Conservation (phyloP, 1,140 invertebrate genomes). For the Lepidostoma basale region DNA sequence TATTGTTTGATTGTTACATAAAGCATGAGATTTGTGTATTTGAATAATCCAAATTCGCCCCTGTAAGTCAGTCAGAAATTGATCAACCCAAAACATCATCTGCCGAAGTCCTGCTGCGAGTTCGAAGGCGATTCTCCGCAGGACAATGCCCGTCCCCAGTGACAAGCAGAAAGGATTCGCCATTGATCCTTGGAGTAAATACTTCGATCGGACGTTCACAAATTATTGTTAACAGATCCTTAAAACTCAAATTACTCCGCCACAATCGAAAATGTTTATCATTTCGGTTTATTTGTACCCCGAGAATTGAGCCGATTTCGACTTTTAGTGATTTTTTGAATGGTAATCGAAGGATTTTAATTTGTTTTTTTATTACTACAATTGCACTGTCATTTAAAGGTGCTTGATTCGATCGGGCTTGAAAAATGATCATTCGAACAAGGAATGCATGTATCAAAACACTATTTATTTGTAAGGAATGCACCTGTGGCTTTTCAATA, state of each 20-base stretch:
- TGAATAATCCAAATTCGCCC: neutral
- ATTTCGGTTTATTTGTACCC: too few species aligned
- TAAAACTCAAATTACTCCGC: too few species aligned
- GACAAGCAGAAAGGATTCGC: conserved; percentile 31
- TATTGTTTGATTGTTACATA: too few species aligned
- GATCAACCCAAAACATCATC: neutral
- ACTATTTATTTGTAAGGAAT: too few species aligned
- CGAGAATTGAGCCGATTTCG: too few species aligned
- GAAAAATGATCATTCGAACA: too few species aligned
- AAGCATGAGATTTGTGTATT: too few species aligned
- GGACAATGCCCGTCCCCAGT: conserved; percentile 15
- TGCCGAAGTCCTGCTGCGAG: conserved; percentile 5
- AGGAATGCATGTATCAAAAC: too few species aligned
- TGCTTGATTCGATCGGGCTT: too few species aligned
- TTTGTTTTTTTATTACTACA: neutral
- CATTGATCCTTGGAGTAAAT: conserved; percentile 17
- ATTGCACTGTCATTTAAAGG: conserved; percentile 10
- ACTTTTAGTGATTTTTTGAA: too few species aligned
- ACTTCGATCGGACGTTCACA: conserved; percentile 6
- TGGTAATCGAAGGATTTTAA: neutral
- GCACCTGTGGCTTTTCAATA: too few species aligned
- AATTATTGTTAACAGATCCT: neutral
- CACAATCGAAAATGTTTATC: too few species aligned
- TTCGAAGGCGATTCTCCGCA: conserved; percentile 1
- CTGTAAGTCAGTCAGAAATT: conserved; percentile 8